These are phyloP conservation scores for Myrmecobius fasciatus DNA, from an alignment of 2,113 vertebrate genomes.

Conservation along the genomic window DNA sequence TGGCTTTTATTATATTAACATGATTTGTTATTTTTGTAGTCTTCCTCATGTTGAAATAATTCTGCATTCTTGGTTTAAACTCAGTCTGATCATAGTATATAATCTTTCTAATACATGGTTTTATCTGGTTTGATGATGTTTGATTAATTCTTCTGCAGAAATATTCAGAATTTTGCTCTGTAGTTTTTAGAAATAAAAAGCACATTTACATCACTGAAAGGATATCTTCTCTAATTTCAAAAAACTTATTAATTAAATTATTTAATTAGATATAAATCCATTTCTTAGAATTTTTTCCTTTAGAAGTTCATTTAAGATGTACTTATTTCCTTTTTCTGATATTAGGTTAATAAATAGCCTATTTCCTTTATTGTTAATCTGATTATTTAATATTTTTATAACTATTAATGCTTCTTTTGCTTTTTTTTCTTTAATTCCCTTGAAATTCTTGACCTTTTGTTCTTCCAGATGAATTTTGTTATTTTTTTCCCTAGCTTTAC, in stretches of 20 bases:
- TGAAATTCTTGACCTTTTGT: too few relatives aligned
- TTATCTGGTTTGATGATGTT: neutral
- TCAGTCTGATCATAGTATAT: neutral
- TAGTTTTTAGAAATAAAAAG: neutral
- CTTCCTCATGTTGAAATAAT: neutral
- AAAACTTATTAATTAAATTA: neutral
- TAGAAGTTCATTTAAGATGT: neutral
- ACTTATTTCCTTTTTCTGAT: neutral
- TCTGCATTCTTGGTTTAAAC: neutral
- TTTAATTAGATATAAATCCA: neutral
- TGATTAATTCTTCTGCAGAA: neutral
- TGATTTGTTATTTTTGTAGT: neutral
- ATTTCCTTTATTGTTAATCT: neutral
- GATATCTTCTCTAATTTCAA: neutral
- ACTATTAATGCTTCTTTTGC: neutral
- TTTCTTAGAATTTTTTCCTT: neutral
- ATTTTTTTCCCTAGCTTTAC: too few relatives aligned
- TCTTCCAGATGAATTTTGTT: too few relatives aligned
- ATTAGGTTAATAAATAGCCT: neutral
- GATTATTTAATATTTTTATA: neutral
- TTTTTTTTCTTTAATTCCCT: too few relatives aligned
- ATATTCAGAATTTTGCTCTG: neutral
- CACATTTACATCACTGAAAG: neutral
- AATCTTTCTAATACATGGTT: neutral
- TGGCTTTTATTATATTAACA: neutral